phyloP scores from a whole-genome alignment of 2,797 vertebrate species.

The Thripadectes ignobilis region DNA sequence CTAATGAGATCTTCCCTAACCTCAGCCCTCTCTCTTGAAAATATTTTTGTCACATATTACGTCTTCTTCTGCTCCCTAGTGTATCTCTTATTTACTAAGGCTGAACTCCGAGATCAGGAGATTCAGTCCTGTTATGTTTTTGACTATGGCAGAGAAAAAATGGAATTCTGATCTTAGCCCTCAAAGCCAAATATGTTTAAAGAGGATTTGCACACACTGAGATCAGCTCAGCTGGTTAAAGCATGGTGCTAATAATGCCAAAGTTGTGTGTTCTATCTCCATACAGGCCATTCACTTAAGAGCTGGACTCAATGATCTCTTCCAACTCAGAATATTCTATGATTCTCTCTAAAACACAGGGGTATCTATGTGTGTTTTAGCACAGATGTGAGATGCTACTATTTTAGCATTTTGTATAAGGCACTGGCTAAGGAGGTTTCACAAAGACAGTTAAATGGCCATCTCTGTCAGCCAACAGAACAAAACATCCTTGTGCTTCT shows the following conservation, averaged over 20 bases:
- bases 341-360: background rate
- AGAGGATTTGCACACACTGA: background rate
- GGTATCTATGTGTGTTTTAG: background rate
- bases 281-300: too few relatives aligned
- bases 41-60: background rate
- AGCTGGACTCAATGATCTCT: background rate
- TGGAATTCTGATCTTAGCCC: background rate
- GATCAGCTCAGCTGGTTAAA: background rate
- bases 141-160: background rate
- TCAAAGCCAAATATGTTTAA: background rate
- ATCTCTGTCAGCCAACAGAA: background rate
- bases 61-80: background rate
- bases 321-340: background rate
- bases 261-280: rapidly evolving
- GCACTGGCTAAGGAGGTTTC: background rate
- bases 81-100: background rate
- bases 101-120: background rate
- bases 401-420: background rate
- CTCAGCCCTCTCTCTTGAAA: background rate
- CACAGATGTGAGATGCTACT: background rate
- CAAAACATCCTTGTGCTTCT: background rate
- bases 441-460: background rate
- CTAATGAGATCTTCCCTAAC: background rate
- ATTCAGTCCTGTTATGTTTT: background rate
- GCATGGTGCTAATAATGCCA: background rate